Evolutionary conservation across 2,888 invertebrate genomes (phyloP).

Genomic region (Parnassius smintheus): DNA sequence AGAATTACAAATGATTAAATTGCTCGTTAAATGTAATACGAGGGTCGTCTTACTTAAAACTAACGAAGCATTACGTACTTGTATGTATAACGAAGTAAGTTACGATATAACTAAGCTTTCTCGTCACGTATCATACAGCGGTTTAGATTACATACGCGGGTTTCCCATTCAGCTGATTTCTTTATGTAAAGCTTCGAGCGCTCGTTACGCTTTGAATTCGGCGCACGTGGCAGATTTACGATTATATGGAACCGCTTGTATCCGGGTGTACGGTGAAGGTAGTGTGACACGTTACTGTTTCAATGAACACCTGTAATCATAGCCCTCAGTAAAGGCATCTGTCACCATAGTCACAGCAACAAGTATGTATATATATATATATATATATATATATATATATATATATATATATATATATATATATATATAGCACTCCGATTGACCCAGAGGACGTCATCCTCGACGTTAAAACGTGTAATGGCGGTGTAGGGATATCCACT

Average conservation of each 20-base stretch:
- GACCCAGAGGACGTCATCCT: no score
- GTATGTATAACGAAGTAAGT: slow-evolving; percentile 19
- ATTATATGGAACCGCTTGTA: slow-evolving; percentile 53
- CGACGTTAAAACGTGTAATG: no score
- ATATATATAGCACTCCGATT: no score
- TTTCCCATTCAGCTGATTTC: slow-evolving; percentile 54
- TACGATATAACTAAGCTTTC: slow-evolving; percentile 52
- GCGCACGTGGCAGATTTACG: slow-evolving; percentile 63
- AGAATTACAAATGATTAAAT: slow-evolving; percentile 18
- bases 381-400: no score
- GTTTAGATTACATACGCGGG: slow-evolving; percentile 67
- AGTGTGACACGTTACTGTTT: slow-evolving; percentile 7
- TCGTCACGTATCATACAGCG: slow-evolving; percentile 65
- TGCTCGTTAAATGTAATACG: slow-evolving; percentile 13
- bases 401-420: no score
- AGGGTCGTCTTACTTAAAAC: neutral
- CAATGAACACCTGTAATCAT: slow-evolving; percentile 7
- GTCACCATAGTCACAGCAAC: no score
- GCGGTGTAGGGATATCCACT: no score
- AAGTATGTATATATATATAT: no score
- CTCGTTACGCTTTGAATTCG: slow-evolving; percentile 53
- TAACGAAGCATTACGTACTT: slow-evolving; percentile 8
- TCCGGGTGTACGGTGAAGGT: slow-evolving; percentile 42
- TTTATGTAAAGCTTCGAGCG: slow-evolving; percentile 38
- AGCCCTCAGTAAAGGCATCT: neutral